phyloP scores from a whole-genome alignment of 2,113 vertebrate genomes.

The Rafetus swinhoei region DNA sequence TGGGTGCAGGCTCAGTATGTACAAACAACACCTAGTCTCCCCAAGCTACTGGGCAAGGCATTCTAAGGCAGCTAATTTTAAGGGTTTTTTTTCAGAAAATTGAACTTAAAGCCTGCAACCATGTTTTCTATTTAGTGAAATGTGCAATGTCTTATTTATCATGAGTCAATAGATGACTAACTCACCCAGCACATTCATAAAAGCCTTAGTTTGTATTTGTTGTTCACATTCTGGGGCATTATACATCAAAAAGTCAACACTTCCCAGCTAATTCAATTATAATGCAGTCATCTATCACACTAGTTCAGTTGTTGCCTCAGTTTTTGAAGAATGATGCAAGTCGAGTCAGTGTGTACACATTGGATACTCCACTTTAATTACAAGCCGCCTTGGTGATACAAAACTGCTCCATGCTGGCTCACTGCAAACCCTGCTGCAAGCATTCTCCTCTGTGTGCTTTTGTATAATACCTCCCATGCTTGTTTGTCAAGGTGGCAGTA shows the following conservation, averaged over 20 bases:
- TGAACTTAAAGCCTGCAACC: constrained; percentile 42
- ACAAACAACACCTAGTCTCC: neutral
- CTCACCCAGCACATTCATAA: constrained; percentile 64
- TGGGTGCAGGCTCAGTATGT: neutral
- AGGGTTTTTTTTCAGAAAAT: neutral
- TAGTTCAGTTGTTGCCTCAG: constrained; percentile 30
- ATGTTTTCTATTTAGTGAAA: constrained; percentile 56
- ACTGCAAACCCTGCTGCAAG: neutral
- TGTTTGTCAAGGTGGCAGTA: neutral
- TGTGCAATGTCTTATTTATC: constrained; percentile 55
- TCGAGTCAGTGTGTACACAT: neutral
- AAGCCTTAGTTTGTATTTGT: constrained; percentile 72
- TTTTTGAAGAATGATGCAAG: constrained; percentile 24
- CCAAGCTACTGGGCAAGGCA: neutral
- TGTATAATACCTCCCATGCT: neutral
- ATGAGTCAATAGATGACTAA: constrained; percentile 51
- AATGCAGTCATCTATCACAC: constrained; percentile 63
- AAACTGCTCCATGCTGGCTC: neutral
- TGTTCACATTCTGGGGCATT: constrained; percentile 57
- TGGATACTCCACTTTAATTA: constrained; percentile 18
- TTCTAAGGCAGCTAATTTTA: constrained; percentile 42
- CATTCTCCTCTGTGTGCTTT: neutral
- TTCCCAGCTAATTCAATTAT: constrained; percentile 75
- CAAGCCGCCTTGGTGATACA: constrained; percentile 10
- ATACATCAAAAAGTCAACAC: constrained; percentile 75